phyloP scores from a whole-genome alignment of 2,888 invertebrate genomes.

The Heteropelma amictum region DNA sequence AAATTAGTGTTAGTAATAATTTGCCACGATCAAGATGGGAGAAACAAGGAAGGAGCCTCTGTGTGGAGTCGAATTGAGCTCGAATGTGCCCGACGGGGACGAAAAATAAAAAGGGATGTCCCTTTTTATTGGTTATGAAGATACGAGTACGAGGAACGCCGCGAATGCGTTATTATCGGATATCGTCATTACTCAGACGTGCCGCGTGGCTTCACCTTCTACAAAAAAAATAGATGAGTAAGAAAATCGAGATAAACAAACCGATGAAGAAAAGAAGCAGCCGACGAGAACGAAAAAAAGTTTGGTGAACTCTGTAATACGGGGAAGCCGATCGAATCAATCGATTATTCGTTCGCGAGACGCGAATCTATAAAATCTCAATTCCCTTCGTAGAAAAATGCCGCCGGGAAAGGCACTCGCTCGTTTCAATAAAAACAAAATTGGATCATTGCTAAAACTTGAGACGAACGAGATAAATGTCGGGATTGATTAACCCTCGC shows the following conservation, averaged over 20 bases:
- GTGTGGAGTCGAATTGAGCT: conserved; percentile 42
- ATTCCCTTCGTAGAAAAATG: too few species aligned
- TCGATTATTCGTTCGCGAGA: too few species aligned
- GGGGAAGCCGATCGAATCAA: too few species aligned
- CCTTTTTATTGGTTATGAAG: conserved; percentile 39
- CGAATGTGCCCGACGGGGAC: conserved; percentile 19
- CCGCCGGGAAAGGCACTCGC: too few species aligned
- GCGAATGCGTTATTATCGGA: conserved; percentile 55
- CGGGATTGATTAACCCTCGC: too few species aligned
- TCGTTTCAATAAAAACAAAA: too few species aligned
- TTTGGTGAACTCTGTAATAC: too few species aligned
- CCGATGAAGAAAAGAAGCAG: not conserved
- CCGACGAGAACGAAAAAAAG: not conserved
- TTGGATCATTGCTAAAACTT: too few species aligned
- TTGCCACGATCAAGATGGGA: conserved; percentile 10
- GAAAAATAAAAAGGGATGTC: conserved; percentile 5
- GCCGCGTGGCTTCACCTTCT: conserved; percentile 51
- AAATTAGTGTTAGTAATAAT: conserved; percentile 34
- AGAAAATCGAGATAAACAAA: not conserved
- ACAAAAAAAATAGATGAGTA: not conserved
- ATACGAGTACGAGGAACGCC: conserved; percentile 50
- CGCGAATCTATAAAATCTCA: too few species aligned
- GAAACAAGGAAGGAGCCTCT: conserved; percentile 6
- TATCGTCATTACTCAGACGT: conserved; percentile 58
- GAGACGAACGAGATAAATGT: too few species aligned